phyloP scores from a whole-genome alignment of 2,797 vertebrate genomes.

The Champsocephalus gunnari region DNA sequence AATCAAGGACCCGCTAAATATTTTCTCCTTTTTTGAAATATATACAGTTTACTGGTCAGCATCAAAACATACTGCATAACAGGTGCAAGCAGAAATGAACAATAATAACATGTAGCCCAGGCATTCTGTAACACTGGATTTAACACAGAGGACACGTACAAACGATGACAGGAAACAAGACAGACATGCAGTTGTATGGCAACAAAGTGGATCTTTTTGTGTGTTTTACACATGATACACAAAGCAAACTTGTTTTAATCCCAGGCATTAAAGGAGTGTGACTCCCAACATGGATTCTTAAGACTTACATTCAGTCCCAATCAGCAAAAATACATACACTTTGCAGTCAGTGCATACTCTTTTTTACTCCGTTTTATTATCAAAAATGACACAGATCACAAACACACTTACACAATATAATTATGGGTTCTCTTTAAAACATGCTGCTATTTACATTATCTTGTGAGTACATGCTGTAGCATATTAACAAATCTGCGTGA shows the following conservation, averaged over 20 bases:
- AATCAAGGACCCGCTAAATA: slow-evolving; percentile 53
- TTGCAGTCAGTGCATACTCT: slow-evolving; percentile 81
- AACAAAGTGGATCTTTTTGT: slow-evolving; percentile 25
- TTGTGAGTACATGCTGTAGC: slow-evolving; percentile 89
- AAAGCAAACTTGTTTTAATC: slow-evolving; percentile 60
- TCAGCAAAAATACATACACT: slow-evolving; percentile 82
- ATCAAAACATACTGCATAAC: slow-evolving; percentile 38
- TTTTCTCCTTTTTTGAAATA: slow-evolving; percentile 52
- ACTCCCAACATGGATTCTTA: slow-evolving; percentile 61
- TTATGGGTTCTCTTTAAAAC: slow-evolving; percentile 83
- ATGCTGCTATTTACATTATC: slow-evolving; percentile 91
- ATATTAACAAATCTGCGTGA: slow-evolving; percentile 78
- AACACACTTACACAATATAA: slow-evolving; percentile 85
- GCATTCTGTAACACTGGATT: slow-evolving; percentile 40
- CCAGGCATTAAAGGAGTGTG: slow-evolving; percentile 59
- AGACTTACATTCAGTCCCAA: slow-evolving; percentile 71
- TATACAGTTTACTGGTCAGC: slow-evolving; percentile 49
- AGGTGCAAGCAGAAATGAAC: slow-evolving; percentile 49
- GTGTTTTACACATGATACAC: slow-evolving; percentile 50
- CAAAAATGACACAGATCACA: slow-evolving; percentile 86
- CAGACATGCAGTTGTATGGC: slow-evolving; percentile 61
- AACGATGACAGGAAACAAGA: slow-evolving; percentile 44
- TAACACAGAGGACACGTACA: slow-evolving; percentile 54
- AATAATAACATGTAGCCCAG: slow-evolving; percentile 51
- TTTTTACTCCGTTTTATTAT: slow-evolving; percentile 85